Evolutionary conservation across 2,888 invertebrate genomes (phyloP), one percentile per base, ranked within the genome.

Genomic region (Smittia sp.): DNA sequence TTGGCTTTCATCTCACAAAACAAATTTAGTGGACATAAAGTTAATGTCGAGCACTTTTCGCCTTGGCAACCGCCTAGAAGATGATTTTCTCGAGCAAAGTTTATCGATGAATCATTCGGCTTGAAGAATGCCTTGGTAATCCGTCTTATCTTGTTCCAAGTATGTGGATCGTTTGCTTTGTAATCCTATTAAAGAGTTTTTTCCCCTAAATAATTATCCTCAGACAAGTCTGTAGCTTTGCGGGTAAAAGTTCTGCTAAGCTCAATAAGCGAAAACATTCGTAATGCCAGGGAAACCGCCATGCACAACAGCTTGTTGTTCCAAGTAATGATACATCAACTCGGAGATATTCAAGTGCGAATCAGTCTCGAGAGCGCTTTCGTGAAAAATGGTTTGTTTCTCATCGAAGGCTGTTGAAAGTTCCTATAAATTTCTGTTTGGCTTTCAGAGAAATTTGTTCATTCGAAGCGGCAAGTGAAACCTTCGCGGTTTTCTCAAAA

Each of bases 291-390:
- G 4, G 15, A 52, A 58, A 58, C 58, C 58, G 58, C 58, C 22
- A n/a, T 58, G 22, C 22, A 58, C 58, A 58, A 58, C 58, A 58
- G 58, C 58, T 58, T 58, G 58, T 58, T 58, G 58, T 58, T 58
- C n/a, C 58, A 58, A 58, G 58, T 22, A 18, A 22, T 22, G 18
- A 58, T 18, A 58, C 22, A 58, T 58, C 2, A 6, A 11, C n/a
- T 58, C 58, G 22, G 6, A 7, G 22, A 46, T 3, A 58, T 58
- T 58, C 2, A 3, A 46, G 11, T 15, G 46, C 2, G 58, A 58
- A 58, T 58, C n/a, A n/a, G n/a, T n/a, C n/a, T n/a, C n/a, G n/a
- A n/a, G n/a, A n/a, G n/a, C n/a, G n/a, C n/a, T 13, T 58, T 58
- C 58, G 22, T 58, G 58, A 58, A 58, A 58, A 22, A 22, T 58